Conservation (phyloP, 2,113 vertebrate species). For the Poeciliopsis prolifica region DNA sequence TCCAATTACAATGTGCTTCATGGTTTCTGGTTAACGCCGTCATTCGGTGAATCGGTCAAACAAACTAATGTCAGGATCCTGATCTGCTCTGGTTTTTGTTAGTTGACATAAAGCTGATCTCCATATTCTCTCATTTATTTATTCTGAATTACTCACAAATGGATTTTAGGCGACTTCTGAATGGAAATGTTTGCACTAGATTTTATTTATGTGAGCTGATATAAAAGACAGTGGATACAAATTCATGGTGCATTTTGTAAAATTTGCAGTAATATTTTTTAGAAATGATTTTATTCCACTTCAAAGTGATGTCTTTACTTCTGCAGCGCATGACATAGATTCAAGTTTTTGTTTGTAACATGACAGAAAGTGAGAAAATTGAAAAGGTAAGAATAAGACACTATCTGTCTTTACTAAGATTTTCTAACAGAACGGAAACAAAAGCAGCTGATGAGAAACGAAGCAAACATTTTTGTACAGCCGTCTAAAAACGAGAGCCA, state of each 20-base stretch:
- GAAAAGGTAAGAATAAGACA: not conserved
- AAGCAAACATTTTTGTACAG: constrained; percentile 43
- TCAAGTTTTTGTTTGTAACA: not conserved
- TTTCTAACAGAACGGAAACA: constrained; percentile 17
- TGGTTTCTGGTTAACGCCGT: no score
- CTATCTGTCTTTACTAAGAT: not conserved
- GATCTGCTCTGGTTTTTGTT: no score
- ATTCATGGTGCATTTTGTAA: not conserved
- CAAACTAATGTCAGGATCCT: no score
- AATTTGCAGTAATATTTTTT: not conserved
- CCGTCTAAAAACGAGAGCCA: constrained; percentile 13
- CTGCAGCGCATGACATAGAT: not conserved
- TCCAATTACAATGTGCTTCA: no score
- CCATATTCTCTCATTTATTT: no score
- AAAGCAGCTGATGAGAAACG: constrained; percentile 2
- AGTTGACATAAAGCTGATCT: no score
- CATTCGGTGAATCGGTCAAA: no score
- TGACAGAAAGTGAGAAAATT: not conserved
- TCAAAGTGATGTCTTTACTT: no score
- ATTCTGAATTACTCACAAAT: no score
- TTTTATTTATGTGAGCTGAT: not conserved
- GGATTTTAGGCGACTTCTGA: no score
- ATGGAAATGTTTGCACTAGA: not conserved
- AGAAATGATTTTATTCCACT: not conserved
- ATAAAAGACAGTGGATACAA: not conserved